Conservation (phyloP, 2,888 invertebrate genomes). For the Trichopoda pennipes region DNA sequence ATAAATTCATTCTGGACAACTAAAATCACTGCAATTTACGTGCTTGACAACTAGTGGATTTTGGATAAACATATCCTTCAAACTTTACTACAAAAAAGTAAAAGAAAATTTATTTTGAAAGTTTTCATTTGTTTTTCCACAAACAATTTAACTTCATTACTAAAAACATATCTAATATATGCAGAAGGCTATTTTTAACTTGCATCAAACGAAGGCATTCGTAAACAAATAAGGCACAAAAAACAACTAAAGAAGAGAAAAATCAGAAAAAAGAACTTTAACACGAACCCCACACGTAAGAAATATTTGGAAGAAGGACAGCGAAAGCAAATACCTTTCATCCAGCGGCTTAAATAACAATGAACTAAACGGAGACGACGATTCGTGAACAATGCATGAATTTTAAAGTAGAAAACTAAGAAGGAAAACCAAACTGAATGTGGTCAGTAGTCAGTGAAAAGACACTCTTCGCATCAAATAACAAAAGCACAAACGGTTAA, state of each 20-base stretch:
- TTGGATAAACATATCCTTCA: background rate
- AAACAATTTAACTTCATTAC: constrained; percentile 41
- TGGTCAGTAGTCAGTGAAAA: background rate
- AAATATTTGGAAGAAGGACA: background rate
- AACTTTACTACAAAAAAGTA: background rate
- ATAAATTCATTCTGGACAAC: too few species aligned
- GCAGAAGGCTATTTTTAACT: constrained; percentile 34
- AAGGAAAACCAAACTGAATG: background rate
- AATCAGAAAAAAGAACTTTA: background rate
- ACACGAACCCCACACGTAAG: background rate
- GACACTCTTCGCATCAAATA: background rate
- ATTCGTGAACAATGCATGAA: constrained; percentile 39
- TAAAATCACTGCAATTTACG: too few species aligned
- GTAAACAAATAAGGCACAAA: background rate
- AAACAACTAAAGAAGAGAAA: background rate
- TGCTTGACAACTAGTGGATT: background rate
- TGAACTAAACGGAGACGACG: background rate
- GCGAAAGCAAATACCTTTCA: constrained; percentile 4
- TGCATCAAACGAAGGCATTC: constrained; percentile 6
- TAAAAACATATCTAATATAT: constrained; percentile 17
- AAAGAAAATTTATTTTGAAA: background rate
- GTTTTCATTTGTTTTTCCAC: constrained; percentile 26
- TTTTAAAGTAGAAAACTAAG: constrained; percentile 3
- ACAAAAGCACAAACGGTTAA: too few species aligned
- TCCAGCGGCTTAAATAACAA: background rate